Evolutionary conservation across 2,113 vertebrate genomes (phyloP).

Genomic region (Pterocles burchelli): DNA sequence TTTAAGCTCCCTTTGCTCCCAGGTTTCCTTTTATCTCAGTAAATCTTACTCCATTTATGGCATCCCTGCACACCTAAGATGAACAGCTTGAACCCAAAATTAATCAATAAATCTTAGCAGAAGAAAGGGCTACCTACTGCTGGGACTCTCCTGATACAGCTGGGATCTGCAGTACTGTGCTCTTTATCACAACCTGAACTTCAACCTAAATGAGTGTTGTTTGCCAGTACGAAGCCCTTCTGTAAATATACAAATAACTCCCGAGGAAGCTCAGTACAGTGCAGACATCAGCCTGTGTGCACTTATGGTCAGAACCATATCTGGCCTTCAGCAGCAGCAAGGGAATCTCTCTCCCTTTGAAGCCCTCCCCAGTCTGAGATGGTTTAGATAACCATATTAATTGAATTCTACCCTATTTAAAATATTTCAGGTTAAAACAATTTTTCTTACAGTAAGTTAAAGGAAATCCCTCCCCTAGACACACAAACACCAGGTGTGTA

Average conservation of each 20-base stretch:
- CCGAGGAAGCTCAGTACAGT: neutral
- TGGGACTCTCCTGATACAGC: neutral
- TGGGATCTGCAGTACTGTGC: neutral
- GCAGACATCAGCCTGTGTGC: neutral
- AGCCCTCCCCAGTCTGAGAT: accelerated
- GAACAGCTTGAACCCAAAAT: neutral
- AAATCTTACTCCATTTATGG: neutral
- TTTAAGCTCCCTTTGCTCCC: neutral
- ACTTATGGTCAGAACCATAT: neutral
- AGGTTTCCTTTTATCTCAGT: neutral
- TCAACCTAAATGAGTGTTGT: neutral
- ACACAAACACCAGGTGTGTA: neutral
- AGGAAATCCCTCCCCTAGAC: neutral
- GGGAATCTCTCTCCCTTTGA: neutral
- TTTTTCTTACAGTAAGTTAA: neutral
- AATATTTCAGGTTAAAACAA: neutral
- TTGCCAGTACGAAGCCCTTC: neutral
- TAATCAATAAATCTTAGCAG: neutral
- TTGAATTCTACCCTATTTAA: neutral
- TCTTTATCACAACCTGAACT: neutral
- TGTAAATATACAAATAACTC: neutral
- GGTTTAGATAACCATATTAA: neutral
- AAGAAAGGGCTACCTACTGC: neutral
- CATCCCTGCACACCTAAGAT: neutral
- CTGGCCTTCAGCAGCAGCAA: neutral